Conservation (phyloP, 2,888 invertebrate species). For the Pterobdella sp. region DNA sequence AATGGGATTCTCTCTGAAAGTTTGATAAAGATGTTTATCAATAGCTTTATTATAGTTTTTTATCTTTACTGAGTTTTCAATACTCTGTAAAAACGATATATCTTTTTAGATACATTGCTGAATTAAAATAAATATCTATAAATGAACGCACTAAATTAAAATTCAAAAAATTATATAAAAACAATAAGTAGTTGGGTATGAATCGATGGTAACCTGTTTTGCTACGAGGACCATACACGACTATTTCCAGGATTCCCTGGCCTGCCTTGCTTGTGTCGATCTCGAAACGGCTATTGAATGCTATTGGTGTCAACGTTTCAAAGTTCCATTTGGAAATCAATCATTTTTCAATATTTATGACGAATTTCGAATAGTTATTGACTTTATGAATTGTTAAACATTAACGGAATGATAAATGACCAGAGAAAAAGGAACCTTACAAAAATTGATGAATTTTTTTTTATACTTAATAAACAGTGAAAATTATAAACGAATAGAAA, state of each 20-base stretch:
- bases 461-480: background rate
- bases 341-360: background rate
- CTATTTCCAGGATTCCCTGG: conserved; percentile 60
- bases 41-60: background rate
- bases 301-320: conserved; percentile 62
- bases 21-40: background rate
- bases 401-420: background rate
- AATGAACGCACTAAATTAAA: too few relatives aligned
- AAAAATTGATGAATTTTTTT: background rate
- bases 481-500: background rate
- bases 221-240: conserved; percentile 29
- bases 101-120: too few relatives aligned
- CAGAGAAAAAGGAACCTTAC: background rate
- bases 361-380: background rate
- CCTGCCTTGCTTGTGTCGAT: conserved; percentile 98
- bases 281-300: conserved; percentile 91
- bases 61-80: background rate
- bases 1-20: background rate
- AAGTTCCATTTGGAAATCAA: background rate
- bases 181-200: background rate
- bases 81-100: too few relatives aligned
- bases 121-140: too few relatives aligned
- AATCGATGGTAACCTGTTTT: background rate
- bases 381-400: background rate
- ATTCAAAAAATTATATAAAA: background rate